Evolutionary conservation across 2,888 invertebrate genomes (phyloP).

Genomic region (Tetheella fluctuosa): DNA sequence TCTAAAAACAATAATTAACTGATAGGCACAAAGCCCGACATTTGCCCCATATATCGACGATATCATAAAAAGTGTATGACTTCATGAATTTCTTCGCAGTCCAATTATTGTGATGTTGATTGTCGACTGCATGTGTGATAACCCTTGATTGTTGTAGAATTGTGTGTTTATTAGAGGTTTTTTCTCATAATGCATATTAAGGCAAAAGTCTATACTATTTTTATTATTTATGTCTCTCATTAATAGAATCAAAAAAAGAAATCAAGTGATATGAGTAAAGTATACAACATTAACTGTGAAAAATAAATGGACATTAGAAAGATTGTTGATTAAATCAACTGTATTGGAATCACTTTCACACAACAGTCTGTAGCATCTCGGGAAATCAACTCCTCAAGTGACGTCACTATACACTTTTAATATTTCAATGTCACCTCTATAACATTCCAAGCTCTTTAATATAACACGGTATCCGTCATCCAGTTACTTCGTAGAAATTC

Average conservation of each 20-base stretch:
- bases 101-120: conserved; percentile 57
- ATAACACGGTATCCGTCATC: conserved; percentile 20
- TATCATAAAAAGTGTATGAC: conserved; percentile 52
- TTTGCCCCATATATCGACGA: conserved; percentile 42
- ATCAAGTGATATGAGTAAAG: too few relatives aligned
- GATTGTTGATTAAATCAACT: too few relatives aligned
- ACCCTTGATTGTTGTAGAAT: conserved; percentile 51
- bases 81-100: conserved; percentile 58
- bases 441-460: conserved; percentile 23
- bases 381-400: too few relatives aligned
- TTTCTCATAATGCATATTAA: conserved; percentile 7
- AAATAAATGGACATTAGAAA: too few relatives aligned
- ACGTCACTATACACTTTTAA: too few relatives aligned
- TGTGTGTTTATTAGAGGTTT: conserved; percentile 23
- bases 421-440: conserved; percentile 3
- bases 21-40: conserved; percentile 27
- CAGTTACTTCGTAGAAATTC: conserved; percentile 57
- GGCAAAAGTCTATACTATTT: too few relatives aligned
- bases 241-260: too few relatives aligned
- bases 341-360: too few relatives aligned
- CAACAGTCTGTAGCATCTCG: too few relatives aligned
- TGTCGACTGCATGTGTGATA: conserved; percentile 58
- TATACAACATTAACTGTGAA: too few relatives aligned
- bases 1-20: conserved; percentile 16
- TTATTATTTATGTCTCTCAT: too few relatives aligned